These are phyloP conservation scores for Leptopilina clavipes DNA, from an alignment of 1,140 invertebrate species.

Conservation along the genomic window DNA sequence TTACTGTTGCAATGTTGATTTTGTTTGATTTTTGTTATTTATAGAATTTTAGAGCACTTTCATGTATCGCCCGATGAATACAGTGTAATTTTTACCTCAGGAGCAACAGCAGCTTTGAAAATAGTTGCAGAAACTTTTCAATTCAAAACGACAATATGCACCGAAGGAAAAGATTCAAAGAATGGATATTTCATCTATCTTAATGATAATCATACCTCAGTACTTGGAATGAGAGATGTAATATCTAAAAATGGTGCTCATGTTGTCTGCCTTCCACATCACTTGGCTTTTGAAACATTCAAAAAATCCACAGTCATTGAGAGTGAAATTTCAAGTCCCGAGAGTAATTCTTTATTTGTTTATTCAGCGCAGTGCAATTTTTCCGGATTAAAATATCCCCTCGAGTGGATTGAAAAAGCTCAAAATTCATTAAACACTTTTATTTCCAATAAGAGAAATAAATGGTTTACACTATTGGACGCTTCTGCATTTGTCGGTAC, in stretches of 20 bases:
- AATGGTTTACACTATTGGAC: slow-evolving; percentile 90
- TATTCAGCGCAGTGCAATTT: slow-evolving; percentile 97
- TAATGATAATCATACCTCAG: slow-evolving; percentile 96
- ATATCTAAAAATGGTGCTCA: slow-evolving; percentile 72
- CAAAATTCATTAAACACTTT: slow-evolving; percentile 78
- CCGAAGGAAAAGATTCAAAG: slow-evolving; percentile 38
- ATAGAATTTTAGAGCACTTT: slow-evolving; percentile 89
- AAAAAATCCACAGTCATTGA: slow-evolving; percentile 41
- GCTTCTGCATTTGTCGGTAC: slow-evolving; percentile 89
- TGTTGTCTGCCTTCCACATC: slow-evolving; percentile 75
- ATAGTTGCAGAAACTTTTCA: slow-evolving; percentile 88
- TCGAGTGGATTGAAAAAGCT: slow-evolving; percentile 82
- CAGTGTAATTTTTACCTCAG: slow-evolving; percentile 92
- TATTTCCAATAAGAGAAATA: slow-evolving; percentile 62
- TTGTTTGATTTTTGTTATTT: slow-evolving; percentile 43
- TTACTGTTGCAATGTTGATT: too few relatives aligned
- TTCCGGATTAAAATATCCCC: slow-evolving; percentile 91
- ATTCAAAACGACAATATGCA: slow-evolving; percentile 67
- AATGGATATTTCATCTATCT: slow-evolving; percentile 86
- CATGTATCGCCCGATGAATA: slow-evolving; percentile 88
- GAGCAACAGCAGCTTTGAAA: slow-evolving; percentile 90
- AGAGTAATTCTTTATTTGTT: slow-evolving; percentile 83
- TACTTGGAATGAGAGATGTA: slow-evolving; percentile 90
- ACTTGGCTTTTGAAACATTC: slow-evolving; percentile 74
- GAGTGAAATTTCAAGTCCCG: slow-evolving; percentile 36